Evolutionary conservation across 2,888 invertebrate species (phyloP), one percentile per base, ranked within the genome.

Genomic region (Lysandra coridon): DNA sequence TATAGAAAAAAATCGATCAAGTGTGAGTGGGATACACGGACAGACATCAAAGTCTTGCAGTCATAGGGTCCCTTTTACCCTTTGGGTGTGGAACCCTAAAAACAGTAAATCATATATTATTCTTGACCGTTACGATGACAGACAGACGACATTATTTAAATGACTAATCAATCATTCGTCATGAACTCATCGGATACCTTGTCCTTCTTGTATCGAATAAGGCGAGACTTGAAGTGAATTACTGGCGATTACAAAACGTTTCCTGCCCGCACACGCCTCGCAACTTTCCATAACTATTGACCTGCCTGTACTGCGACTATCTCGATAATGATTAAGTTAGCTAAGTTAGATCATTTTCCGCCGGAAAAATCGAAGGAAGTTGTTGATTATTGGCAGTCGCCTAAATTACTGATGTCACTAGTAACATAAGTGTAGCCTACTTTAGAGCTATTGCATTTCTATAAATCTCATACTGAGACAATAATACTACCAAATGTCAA

Each of bases 171-270:
- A 23, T 23, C 30, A 64, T 23, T 30, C 4, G 30, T 64, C 64
- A 23, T 64, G 62, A 23, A 64, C 30, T 64, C 64, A 30, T 30
- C 64, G 62, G 64, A 30, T 64, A 64, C 64, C 64, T 64, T 64
- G 64, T 30, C 30, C 64, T 64, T 75, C 49, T 75, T 49, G 53
- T 44, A 40, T n/a, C 75, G 49, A 75, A 49, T 49, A 75, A 14
- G 49, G 75, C 75, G 75, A 75, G 75, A 49, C 75, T 75, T 49
- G 53, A 75, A n/a, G 49, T 49, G 75, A 74, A n/a, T 74, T 75
- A 53, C 53, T 75, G 53, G 30, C 49, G 44, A 49, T 75, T 75
- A 75, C 75, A 49, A 75, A 75, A 75, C 75, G 30, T 75, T 75
- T 75, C 75, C 75, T 75, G 49, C 49, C 17, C 49, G 40, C 57